A percentile compares a stretch with the other conserved stretches of the same genome.
These are phyloP conservation scores for Zygothrica quintamaculata DNA, from an alignment of 2,888 invertebrate genomes.

Conservation along the genomic window DNA sequence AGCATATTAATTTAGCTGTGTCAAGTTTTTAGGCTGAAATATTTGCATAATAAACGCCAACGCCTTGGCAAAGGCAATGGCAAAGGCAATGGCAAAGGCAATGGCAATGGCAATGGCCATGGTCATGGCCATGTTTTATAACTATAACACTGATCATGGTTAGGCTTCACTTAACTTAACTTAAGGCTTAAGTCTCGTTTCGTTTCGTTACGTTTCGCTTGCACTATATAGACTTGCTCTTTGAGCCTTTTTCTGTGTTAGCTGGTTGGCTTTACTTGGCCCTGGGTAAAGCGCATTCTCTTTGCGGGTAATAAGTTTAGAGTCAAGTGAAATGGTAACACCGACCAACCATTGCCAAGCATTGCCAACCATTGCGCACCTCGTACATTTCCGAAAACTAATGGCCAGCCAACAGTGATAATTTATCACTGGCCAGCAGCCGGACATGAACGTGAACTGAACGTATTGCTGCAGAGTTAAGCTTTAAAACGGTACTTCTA, in stretches of 20 bases:
- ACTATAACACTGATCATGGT: no score
- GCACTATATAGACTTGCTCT: no score
- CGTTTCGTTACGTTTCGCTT: no score
- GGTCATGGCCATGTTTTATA: conserved; percentile 35
- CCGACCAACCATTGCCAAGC: conserved; percentile 36
- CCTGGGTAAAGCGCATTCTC: conserved; percentile 68
- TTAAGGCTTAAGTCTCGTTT: no score
- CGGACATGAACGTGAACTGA: conserved; percentile 63
- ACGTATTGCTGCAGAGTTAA: conserved; percentile 19
- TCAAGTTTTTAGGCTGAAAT: conserved; percentile 71
- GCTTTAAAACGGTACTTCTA: conserved; percentile 73
- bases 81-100: no score
- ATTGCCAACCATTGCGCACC: conserved; percentile 54
- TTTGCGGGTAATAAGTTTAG: conserved; percentile 75
- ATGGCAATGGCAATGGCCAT: no score
- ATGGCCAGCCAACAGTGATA: conserved; percentile 77
- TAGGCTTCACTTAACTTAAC: no score
- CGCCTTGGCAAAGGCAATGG: no score
- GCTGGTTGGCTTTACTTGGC: conserved; percentile 25
- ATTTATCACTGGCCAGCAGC: conserved; percentile 80
- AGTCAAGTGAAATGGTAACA: conserved; percentile 69
- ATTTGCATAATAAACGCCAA: conserved; percentile 78
- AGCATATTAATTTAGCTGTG: conserved; percentile 70
- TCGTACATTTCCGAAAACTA: conserved; percentile 78
- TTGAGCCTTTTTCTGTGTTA: no score